Percentiles rank a stretch among this genome's conserved stretches.
Conservation (phyloP, 2,113 vertebrate species). For the Sapajus apella region DNA sequence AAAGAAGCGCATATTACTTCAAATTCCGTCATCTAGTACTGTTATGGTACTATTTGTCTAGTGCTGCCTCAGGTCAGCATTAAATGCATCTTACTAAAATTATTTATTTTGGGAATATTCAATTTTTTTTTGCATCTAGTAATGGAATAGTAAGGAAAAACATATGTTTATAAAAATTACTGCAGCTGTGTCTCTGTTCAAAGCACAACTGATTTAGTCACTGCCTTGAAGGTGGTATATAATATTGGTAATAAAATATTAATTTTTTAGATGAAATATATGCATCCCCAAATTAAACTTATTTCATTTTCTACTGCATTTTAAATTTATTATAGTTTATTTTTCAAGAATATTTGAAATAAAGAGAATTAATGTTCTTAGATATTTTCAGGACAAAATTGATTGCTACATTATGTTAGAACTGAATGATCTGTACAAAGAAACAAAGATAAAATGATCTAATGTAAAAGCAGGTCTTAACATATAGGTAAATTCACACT, state of each 20-base stretch:
- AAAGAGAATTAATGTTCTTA: not conserved
- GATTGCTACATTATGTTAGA: not conserved
- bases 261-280: not conserved
- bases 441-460: not conserved
- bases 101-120: not conserved
- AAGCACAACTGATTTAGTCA: not conserved
- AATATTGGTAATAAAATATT: not conserved
- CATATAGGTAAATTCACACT: not conserved
- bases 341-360: conserved; percentile 6
- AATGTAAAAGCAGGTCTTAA: not conserved
- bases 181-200: not conserved
- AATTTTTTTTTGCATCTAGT: not conserved
- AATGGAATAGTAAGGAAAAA: not conserved
- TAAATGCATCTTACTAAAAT: not conserved
- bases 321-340: not conserved
- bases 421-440: not conserved
- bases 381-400: conserved; percentile 23
- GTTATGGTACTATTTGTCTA: not conserved
- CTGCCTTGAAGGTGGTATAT: not conserved
- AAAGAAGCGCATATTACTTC: not conserved
- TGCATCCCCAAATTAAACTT: not conserved
- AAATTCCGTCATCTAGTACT: not conserved
- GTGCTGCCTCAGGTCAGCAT: not conserved
- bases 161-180: not conserved
- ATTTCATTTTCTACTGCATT: not conserved